Evolutionary conservation across 2,888 invertebrate species (phyloP).

Genomic region (Dynastes grantii): DNA sequence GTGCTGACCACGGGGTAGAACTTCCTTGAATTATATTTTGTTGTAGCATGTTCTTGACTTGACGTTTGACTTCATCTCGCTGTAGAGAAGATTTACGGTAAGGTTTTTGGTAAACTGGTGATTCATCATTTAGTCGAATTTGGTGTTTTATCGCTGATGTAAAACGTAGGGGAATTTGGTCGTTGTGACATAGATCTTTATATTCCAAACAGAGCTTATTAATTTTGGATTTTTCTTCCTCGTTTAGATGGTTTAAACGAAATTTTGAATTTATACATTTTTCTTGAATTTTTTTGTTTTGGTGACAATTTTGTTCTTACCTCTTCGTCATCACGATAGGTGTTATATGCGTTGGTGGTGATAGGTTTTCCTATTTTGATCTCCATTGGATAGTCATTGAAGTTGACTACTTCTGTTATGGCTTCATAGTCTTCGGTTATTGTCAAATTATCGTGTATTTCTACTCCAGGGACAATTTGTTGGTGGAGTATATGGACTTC

Average conservation of each 20-base stretch:
- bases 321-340: no score
- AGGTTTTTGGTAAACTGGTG: constrained; percentile 16
- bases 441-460: constrained; percentile 13
- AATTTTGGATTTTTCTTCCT: constrained; percentile 20
- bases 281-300: background rate
- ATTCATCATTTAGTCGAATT: constrained; percentile 53
- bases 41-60: no score
- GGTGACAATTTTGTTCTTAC: no score
- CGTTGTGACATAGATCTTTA: constrained; percentile 51
- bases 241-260: constrained; percentile 41
- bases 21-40: no score
- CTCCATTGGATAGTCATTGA: no score
- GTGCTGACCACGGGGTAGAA: background rate
- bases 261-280: constrained; percentile 8
- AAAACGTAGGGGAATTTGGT: constrained; percentile 47
- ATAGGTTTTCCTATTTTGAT: no score
- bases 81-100: no score
- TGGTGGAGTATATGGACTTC: background rate
- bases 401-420: no score
- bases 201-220: constrained; percentile 7
- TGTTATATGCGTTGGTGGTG: no score
- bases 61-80: no score
- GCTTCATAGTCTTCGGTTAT: background rate
- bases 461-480: constrained; percentile 33
- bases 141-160: constrained; percentile 50